Evolutionary conservation across 2,888 invertebrate genomes (phyloP).

Genomic region (Notodonta ziczac): DNA sequence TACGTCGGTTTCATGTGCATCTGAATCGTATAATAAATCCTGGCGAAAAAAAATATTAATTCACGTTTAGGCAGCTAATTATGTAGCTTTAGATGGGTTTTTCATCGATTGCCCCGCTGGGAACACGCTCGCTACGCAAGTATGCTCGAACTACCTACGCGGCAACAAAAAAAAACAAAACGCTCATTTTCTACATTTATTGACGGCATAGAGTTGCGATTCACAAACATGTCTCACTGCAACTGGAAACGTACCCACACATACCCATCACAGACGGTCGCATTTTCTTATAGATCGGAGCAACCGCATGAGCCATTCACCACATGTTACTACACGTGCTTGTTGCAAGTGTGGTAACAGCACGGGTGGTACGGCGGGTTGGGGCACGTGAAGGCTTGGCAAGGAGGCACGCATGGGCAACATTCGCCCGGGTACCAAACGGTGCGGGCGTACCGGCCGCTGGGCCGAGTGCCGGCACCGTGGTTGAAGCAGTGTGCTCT

Average conservation of each 20-base stretch:
- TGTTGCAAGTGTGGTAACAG: constrained; percentile 74
- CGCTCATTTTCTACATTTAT: neutral
- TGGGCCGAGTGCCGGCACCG: constrained; percentile 72
- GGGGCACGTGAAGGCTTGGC: constrained; percentile 76
- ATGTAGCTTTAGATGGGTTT: too few species aligned
- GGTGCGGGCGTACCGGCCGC: constrained; percentile 73
- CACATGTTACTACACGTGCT: constrained; percentile 50
- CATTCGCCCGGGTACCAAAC: constrained; percentile 79
- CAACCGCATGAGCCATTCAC: neutral
- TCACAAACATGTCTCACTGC: constrained; percentile 16
- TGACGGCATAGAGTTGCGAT: constrained; percentile 24
- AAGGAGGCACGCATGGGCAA: constrained; percentile 66
- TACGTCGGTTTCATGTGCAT: too few species aligned
- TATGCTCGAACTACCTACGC: too few species aligned
- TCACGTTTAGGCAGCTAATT: too few species aligned
- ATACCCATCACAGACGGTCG: too few species aligned
- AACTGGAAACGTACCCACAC: neutral
- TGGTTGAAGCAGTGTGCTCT: constrained; percentile 79
- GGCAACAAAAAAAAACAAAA: neutral
- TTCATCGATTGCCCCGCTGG: too few species aligned
- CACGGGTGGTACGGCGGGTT: constrained; percentile 78
- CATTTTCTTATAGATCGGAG: neutral
- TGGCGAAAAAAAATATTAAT: too few species aligned
- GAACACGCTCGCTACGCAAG: too few species aligned
- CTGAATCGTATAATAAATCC: too few species aligned